These are phyloP conservation scores for Cheracebus regulus DNA, from an alignment of 2,797 vertebrate genomes.

Conservation along the genomic window DNA sequence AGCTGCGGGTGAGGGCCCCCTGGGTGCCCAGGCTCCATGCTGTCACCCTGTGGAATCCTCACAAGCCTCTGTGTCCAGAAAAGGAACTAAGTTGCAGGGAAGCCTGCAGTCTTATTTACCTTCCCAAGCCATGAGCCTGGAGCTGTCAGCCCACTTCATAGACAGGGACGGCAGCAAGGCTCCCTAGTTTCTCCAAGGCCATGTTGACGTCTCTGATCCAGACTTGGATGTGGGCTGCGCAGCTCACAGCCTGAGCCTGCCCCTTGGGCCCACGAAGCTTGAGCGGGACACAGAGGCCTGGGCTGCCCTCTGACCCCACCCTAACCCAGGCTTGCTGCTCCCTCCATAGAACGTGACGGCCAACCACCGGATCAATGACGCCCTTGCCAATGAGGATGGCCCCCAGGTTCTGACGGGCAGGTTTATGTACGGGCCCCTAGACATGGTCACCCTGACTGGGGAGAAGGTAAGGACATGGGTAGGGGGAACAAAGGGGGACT, in stretches of 20 bases:
- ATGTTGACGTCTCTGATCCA: fast-evolving
- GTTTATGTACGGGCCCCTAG: slow-evolving; percentile 98
- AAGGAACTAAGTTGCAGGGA: not conserved
- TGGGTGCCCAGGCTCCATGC: fast-evolving
- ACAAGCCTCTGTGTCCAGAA: not conserved
- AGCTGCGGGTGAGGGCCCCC: slow-evolving; percentile 91
- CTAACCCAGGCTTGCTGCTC: not conserved
- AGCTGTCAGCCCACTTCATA: not conserved
- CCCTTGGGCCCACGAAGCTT: not conserved
- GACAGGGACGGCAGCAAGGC: not conserved
- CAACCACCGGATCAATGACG: slow-evolving; percentile 97
- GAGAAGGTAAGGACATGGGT: slow-evolving; percentile 90
- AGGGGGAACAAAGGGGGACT: fast-evolving
- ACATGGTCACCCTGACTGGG: slow-evolving; percentile 98
- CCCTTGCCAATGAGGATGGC: slow-evolving; percentile 93
- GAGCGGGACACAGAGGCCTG: not conserved
- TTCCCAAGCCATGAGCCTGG: fast-evolving
- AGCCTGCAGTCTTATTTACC: too few species aligned
- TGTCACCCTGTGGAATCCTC: fast-evolving
- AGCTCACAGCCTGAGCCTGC: not conserved
- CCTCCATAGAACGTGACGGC: slow-evolving; percentile 94
- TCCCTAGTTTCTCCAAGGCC: not conserved
- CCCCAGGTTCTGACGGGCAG: slow-evolving; percentile 92
- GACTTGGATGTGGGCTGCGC: not conserved
- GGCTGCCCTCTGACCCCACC: not conserved